These are phyloP conservation scores for Gambusia yucatana DNA, from an alignment of 2,797 vertebrate species.

Conservation along the genomic window DNA sequence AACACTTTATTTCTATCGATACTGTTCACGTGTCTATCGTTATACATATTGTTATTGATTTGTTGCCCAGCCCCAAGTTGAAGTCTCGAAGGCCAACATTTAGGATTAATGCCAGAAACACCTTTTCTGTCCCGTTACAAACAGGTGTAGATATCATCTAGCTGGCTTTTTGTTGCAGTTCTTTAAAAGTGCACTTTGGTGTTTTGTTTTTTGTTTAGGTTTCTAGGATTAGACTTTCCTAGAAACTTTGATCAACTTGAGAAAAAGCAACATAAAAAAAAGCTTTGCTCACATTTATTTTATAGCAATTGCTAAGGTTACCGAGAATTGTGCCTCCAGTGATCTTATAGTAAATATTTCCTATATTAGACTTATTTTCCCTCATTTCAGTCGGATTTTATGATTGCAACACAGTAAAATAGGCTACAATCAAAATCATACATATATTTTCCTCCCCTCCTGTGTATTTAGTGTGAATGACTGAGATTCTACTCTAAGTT, in stretches of 20 bases:
- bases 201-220: background rate
- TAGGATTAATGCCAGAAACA: no score
- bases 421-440: conserved; percentile 28
- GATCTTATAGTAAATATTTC: background rate
- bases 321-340: background rate
- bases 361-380: background rate
- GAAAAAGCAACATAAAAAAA: background rate
- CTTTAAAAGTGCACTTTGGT: background rate
- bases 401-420: background rate
- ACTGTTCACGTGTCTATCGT: no score
- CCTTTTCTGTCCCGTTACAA: background rate
- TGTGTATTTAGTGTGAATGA: conserved; percentile 1
- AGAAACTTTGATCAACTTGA: background rate
- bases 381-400: background rate
- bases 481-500: conserved; percentile 25
- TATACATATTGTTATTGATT: no score
- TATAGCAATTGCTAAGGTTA: background rate
- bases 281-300: background rate
- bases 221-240: background rate
- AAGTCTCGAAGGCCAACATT: no score
- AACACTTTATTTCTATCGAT: no score
- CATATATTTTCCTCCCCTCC: background rate
- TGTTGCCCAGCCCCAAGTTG: no score
- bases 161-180: background rate
- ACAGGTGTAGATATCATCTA: background rate